phyloP scores from a whole-genome alignment of 2,888 invertebrate genomes.

The Ophion obscuratus region DNA sequence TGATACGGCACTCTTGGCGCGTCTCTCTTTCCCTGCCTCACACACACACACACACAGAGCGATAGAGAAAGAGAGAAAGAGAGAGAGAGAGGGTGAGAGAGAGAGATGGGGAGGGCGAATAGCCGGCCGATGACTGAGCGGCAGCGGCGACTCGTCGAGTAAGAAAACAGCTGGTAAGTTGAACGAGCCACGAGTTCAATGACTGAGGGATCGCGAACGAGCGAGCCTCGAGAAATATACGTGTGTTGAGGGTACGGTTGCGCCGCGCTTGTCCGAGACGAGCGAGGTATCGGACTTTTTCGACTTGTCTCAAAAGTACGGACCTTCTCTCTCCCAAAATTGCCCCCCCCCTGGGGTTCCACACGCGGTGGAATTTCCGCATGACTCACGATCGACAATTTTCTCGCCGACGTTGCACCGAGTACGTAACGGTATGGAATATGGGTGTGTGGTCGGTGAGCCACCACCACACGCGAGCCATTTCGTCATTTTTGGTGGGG shows the following conservation, averaged over 20 bases:
- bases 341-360: no score
- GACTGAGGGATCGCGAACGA: conserved; percentile 77
- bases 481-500: no score
- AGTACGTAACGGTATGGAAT: no score
- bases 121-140: conserved; percentile 48
- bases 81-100: conserved; percentile 45
- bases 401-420: no score
- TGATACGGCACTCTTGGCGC: conserved; percentile 43
- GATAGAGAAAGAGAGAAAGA: conserved; percentile 6
- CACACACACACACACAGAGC: conserved; percentile 1
- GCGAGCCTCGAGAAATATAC: conserved; percentile 65
- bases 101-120: conserved; percentile 36
- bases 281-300: not conserved
- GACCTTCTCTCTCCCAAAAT: no score
- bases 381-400: no score
- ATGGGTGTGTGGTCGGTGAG: no score
- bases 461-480: no score
- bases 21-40: conserved; percentile 21
- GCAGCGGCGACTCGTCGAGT: conserved; percentile 66
- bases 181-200: conserved; percentile 81
- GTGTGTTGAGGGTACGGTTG: not conserved
- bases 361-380: no score
- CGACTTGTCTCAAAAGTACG: no score
- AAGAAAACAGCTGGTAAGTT: conserved; percentile 82
- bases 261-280: not conserved